Evolutionary conservation across 2,113 vertebrate species (phyloP).

Genomic region (Xyrauchen texanus): DNA sequence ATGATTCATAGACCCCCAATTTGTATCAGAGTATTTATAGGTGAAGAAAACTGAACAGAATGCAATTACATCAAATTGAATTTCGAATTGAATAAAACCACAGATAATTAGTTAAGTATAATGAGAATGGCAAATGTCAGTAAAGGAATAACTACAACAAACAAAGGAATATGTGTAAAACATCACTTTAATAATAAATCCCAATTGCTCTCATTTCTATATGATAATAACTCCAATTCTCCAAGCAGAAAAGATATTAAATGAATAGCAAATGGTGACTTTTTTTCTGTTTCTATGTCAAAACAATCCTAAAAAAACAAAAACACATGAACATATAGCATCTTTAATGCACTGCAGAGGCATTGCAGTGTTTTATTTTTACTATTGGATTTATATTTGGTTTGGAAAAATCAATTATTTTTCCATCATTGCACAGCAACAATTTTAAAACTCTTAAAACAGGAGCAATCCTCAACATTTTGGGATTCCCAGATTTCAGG

Average conservation of each 20-base stretch:
- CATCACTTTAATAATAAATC: neutral
- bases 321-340: too few species aligned
- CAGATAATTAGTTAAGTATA: constrained; percentile 17
- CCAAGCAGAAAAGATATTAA: neutral
- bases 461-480: constrained; percentile 28
- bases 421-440: too few species aligned
- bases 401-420: neutral
- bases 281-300: too few species aligned
- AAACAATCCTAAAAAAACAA: too few species aligned
- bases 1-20: constrained; percentile 27
- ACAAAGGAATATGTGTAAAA: neutral
- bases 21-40: constrained; percentile 28
- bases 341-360: too few species aligned
- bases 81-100: constrained; percentile 15
- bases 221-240: neutral
- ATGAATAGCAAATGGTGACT: too few species aligned
- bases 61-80: neutral
- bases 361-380: neutral
- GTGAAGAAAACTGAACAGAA: constrained; percentile 1
- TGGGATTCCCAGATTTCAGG: too few species aligned
- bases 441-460: constrained; percentile 47
- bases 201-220: neutral
- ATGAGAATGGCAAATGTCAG: neutral
- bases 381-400: neutral
- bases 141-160: neutral